A percentile compares a stretch with the other conserved stretches of the same genome.
These are phyloP conservation scores for Alethe diademata DNA, from an alignment of 2,113 vertebrate species.

Conservation along the genomic window DNA sequence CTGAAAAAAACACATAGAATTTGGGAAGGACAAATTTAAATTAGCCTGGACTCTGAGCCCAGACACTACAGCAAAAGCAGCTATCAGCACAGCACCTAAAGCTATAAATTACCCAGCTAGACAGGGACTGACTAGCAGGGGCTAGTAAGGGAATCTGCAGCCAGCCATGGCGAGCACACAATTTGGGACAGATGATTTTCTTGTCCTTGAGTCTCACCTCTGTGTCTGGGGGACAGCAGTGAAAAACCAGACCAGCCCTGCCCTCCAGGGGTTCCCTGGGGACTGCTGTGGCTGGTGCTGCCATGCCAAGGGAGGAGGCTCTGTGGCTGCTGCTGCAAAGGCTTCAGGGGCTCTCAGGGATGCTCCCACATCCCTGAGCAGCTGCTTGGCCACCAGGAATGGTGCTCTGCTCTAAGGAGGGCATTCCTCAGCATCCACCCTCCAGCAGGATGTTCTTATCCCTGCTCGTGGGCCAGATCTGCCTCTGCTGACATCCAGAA, in stretches of 20 bases:
- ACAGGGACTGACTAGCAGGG: not conserved
- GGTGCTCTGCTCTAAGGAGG: not conserved
- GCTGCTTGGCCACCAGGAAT: not conserved
- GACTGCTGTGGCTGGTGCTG: not conserved
- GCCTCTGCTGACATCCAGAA: not conserved
- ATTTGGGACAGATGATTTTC: not conserved
- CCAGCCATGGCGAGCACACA: not conserved
- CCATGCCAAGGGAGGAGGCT: not conserved
- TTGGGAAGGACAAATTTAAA: not conserved
- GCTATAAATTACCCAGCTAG: not conserved
- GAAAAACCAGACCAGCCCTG: not conserved
- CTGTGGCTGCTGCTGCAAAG: not conserved
- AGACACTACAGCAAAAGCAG: not conserved
- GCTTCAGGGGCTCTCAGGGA: not conserved
- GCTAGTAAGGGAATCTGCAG: not conserved
- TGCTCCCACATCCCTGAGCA: not conserved
- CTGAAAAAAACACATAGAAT: not conserved
- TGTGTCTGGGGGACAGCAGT: fast-evolving
- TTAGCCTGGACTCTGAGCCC: not conserved
- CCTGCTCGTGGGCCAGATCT: not conserved
- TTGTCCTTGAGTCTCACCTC: not conserved
- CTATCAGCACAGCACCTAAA: not conserved
- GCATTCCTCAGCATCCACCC: not conserved
- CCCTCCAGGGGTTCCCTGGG: not conserved
- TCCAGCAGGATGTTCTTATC: not conserved